A percentile compares a stretch with the other conserved stretches of the same genome.
These are phyloP conservation scores for Sminthopsis crassicaudata DNA, from an alignment of 2,113 vertebrate species.

Conservation along the genomic window DNA sequence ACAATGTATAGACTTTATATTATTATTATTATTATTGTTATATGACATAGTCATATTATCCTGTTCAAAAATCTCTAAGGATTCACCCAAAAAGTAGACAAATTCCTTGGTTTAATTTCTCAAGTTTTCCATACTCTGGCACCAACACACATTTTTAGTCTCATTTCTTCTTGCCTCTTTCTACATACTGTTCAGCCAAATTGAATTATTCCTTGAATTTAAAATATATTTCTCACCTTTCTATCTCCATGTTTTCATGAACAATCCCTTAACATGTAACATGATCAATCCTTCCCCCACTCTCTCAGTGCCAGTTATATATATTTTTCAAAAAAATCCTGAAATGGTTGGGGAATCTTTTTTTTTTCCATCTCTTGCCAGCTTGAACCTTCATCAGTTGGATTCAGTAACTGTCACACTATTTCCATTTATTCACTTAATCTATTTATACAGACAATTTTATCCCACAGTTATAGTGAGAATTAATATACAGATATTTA, in stretches of 20 bases:
- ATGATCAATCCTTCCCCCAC: not conserved
- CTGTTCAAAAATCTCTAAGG: not conserved
- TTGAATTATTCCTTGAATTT: not conserved
- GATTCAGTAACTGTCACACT: not conserved
- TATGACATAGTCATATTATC: not conserved
- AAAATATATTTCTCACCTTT: not conserved
- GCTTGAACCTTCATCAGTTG: not conserved
- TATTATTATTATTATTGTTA: not conserved
- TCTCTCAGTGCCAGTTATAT: not conserved
- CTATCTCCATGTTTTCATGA: not conserved
- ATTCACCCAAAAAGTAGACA: not conserved
- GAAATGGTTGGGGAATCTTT: not conserved
- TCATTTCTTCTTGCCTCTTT: not conserved
- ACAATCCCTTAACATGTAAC: not conserved
- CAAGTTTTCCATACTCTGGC: not conserved
- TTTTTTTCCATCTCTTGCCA: not conserved
- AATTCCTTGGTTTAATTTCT: not conserved
- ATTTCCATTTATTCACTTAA: not conserved
- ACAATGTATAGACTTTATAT: not conserved
- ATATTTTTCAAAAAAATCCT: not conserved
- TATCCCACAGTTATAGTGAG: not conserved
- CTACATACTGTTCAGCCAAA: not conserved
- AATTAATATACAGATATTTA: not conserved
- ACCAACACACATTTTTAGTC: not conserved
- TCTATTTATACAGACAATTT: not conserved